These are phyloP conservation scores for Rhinoderma darwinii DNA, from an alignment of 2,113 vertebrate species.

Conservation along the genomic window DNA sequence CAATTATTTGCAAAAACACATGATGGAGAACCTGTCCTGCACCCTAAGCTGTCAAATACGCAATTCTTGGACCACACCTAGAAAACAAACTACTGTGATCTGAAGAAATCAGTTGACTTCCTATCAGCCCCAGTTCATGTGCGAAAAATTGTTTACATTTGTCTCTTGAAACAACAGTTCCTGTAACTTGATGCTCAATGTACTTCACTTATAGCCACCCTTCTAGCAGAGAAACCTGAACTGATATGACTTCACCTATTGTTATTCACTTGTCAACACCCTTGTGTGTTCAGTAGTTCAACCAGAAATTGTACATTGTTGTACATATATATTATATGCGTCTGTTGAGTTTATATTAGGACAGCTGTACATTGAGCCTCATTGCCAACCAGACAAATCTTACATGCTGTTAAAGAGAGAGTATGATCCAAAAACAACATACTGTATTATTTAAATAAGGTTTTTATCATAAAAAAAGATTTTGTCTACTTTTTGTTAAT, in stretches of 20 bases:
- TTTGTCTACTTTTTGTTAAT: no score
- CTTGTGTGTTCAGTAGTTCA: conserved; percentile 47
- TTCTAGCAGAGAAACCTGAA: conserved; percentile 37
- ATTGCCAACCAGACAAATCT: background rate
- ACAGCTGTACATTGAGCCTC: background rate
- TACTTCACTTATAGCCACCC: conserved; percentile 34
- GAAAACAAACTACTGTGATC: conserved; percentile 11
- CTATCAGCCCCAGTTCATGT: conserved; percentile 19
- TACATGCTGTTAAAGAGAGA: background rate
- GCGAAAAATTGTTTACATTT: conserved; percentile 42
- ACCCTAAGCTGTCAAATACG: background rate
- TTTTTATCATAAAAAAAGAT: background rate
- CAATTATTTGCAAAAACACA: background rate
- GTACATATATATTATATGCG: conserved; percentile 23
- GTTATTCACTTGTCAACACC: conserved; percentile 48
- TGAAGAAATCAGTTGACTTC: conserved; percentile 40
- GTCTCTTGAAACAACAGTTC: background rate
- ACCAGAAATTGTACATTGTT: conserved; percentile 55
- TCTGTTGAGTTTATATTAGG: conserved; percentile 39
- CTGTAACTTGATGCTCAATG: conserved; percentile 40
- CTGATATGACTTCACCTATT: conserved; percentile 46
- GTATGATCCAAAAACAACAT: background rate
- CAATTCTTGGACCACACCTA: conserved; percentile 3
- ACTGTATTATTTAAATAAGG: background rate
- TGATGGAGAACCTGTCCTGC: background rate